A percentile compares a stretch with the other conserved stretches of the same genome.
These are phyloP conservation scores for Artemisiospiza belli DNA, from an alignment of 2,113 vertebrate species.

Conservation along the genomic window DNA sequence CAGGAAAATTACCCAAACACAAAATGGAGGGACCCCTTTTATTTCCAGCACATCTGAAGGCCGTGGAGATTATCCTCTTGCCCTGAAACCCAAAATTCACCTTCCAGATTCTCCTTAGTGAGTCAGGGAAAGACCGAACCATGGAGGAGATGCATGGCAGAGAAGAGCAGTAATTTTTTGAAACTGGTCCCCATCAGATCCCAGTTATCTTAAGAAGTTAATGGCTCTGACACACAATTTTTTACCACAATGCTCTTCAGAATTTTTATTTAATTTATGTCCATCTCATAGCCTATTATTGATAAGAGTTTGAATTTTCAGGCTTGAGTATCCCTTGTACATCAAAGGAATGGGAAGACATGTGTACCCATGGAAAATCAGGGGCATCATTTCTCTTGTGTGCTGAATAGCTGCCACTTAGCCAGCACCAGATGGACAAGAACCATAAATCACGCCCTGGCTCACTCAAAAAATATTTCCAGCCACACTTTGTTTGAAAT, in stretches of 20 bases:
- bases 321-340: not conserved
- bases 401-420: not conserved
- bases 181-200: not conserved
- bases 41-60: not conserved
- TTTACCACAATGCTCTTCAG: not conserved
- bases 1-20: not conserved
- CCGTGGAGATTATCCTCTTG: not conserved
- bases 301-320: not conserved
- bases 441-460: slow-evolving; percentile 19
- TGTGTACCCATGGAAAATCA: not conserved
- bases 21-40: not conserved
- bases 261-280: not conserved
- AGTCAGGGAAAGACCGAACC: not conserved
- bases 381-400: not conserved
- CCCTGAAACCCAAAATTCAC: not conserved
- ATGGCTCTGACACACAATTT: not conserved
- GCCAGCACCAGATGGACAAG: slow-evolving; percentile 49
- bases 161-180: not conserved
- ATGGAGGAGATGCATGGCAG: not conserved
- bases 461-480: not conserved
- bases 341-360: slow-evolving; percentile 4
- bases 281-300: not conserved
- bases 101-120: not conserved
- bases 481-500: not conserved
- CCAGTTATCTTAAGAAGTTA: not conserved